Conservation (phyloP, 2,888 invertebrate genomes). For the Hedychridium roseum region DNA sequence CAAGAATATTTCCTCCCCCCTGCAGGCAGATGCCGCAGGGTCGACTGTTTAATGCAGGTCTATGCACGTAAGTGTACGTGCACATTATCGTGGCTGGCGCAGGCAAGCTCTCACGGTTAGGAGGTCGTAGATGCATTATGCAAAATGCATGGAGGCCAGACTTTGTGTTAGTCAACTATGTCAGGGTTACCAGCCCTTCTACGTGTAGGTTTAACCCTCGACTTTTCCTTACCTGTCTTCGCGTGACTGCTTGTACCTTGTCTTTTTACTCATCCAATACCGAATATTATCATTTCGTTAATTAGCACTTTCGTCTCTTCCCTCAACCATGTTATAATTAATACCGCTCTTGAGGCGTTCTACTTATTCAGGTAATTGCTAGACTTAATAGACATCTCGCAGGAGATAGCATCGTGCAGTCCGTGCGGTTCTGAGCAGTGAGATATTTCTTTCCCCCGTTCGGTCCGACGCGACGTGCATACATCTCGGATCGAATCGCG, state of each 20-base stretch:
- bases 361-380: neutral
- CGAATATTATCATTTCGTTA: neutral
- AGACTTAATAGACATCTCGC: too few relatives aligned
- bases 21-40: too few relatives aligned
- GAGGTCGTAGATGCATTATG: constrained; percentile 54
- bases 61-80: too few relatives aligned
- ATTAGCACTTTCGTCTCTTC: neutral
- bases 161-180: constrained; percentile 51
- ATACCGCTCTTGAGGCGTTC: neutral
- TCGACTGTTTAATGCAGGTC: too few relatives aligned
- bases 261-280: neutral
- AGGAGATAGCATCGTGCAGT: too few relatives aligned
- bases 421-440: too few relatives aligned
- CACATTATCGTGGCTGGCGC: constrained; percentile 16
- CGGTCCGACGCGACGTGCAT: too few relatives aligned
- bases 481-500: too few relatives aligned
- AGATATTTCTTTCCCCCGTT: too few relatives aligned
- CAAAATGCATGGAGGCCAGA: constrained; percentile 40
- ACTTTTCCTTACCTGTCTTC: too few relatives aligned
- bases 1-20: too few relatives aligned
- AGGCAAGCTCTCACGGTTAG: constrained; percentile 34
- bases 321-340: neutral
- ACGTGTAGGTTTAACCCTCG: too few relatives aligned
- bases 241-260: neutral
- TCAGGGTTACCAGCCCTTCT: constrained; percentile 53